Conservation (phyloP, 2,113 vertebrate species). For the Rallus limicola region DNA sequence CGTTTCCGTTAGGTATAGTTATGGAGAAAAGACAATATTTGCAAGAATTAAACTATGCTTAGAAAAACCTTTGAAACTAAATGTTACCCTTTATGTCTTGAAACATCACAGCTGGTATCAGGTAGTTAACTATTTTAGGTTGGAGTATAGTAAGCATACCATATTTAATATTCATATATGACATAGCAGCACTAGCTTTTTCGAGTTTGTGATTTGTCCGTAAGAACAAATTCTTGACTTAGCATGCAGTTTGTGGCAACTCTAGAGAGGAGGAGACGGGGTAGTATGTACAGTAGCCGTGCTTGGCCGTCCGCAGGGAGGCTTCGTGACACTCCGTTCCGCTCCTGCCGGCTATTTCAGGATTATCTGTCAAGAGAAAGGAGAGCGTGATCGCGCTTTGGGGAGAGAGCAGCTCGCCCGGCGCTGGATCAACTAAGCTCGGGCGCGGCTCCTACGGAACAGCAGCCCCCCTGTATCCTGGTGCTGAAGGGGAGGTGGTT, state of each 20-base stretch:
- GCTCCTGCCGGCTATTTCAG: constrained; percentile 91
- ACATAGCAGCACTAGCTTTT: constrained; percentile 87
- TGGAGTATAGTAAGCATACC: constrained; percentile 89
- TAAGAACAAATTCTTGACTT: constrained; percentile 88
- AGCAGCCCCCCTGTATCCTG: neutral
- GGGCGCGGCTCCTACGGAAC: accelerated
- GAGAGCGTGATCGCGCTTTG: constrained; percentile 27
- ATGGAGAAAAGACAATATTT: constrained; percentile 82
- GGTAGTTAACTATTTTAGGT: constrained; percentile 87
- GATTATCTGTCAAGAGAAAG: constrained; percentile 90
- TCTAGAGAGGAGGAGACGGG: constrained; percentile 90
- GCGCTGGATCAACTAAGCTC: neutral
- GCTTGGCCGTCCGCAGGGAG: constrained; percentile 90
- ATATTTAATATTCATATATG: constrained; percentile 87
- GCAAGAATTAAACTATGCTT: constrained; percentile 83
- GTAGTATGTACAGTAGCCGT: constrained; percentile 97
- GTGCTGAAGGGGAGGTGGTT: accelerated
- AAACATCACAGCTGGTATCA: constrained; percentile 87
- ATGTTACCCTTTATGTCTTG: constrained; percentile 83
- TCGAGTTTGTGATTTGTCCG: constrained; percentile 84
- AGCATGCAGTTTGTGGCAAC: constrained; percentile 99
- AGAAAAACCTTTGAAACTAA: constrained; percentile 84
- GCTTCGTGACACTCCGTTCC: constrained; percentile 89
- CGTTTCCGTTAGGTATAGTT: constrained; percentile 74
- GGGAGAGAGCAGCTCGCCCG: neutral